These are phyloP conservation scores for Erythrocercus mccallii DNA, from an alignment of 2,113 vertebrate genomes.

Conservation along the genomic window DNA sequence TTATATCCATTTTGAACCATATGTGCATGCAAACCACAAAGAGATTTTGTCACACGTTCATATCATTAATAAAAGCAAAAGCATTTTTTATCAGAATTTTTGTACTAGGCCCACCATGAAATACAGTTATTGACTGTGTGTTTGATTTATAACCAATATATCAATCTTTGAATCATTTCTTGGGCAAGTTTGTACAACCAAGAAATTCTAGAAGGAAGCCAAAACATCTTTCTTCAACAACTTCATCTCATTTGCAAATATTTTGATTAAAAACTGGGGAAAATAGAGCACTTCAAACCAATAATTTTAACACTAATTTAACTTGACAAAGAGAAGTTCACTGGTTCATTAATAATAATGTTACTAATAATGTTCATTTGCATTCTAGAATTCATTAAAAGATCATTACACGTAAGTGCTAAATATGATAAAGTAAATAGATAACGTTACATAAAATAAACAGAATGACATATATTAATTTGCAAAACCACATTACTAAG, in stretches of 20 bases:
- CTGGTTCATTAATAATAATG: neutral
- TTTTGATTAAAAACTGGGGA: neutral
- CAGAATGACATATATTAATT: neutral
- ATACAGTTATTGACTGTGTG: neutral
- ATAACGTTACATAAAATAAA: neutral
- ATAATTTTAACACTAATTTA: neutral
- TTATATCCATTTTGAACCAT: neutral
- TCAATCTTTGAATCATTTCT: neutral
- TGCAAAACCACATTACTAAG: neutral
- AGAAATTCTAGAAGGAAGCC: neutral
- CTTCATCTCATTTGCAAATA: neutral
- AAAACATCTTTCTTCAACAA: neutral
- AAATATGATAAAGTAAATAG: neutral
- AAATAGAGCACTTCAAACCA: neutral
- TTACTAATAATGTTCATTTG: neutral
- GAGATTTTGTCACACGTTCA: neutral
- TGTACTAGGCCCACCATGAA: neutral
- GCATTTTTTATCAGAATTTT: neutral
- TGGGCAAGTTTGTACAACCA: neutral
- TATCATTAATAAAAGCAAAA: neutral
- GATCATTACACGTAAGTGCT: fast-evolving
- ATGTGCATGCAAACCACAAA: neutral
- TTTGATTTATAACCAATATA: neutral
- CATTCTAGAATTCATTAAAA: neutral
- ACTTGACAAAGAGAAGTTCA: neutral